A percentile compares a stretch with the other conserved stretches of the same genome.
Conservation (phyloP, 1,140 invertebrate genomes). For the Glomeris maerens region DNA sequence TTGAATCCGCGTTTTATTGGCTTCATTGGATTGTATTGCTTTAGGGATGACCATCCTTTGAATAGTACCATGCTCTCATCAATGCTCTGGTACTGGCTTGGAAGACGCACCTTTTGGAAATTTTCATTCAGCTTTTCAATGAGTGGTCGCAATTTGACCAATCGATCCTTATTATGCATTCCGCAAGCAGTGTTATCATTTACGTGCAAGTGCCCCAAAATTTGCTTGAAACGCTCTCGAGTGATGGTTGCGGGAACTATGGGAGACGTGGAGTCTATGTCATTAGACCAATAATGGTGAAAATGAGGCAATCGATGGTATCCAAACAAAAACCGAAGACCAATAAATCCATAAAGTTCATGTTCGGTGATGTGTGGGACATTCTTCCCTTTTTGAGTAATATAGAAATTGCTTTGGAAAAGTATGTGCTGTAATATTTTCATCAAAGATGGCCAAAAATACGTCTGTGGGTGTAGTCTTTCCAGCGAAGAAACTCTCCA, state of each 20-base stretch:
- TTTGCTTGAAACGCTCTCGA: background rate
- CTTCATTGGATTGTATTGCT: conserved; percentile 34
- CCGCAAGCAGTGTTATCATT: background rate
- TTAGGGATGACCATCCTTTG: conserved; percentile 25
- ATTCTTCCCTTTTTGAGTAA: background rate
- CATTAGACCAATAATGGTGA: background rate
- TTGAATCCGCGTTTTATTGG: conserved; percentile 35
- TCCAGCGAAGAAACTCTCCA: background rate
- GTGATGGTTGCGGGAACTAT: background rate
- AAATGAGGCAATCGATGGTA: background rate
- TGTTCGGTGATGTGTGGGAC: background rate
- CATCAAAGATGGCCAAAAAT: background rate
- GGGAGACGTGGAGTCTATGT: background rate
- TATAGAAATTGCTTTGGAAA: background rate
- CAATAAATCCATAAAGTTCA: background rate
- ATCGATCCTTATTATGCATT: background rate
- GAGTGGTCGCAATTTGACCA: background rate
- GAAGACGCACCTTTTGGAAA: background rate
- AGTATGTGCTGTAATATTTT: background rate
- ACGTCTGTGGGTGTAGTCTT: background rate
- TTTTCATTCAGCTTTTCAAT: conserved; percentile 2
- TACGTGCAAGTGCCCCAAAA: background rate
- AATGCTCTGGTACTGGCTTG: conserved; percentile 5
- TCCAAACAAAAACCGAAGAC: background rate
- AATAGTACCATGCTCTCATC: conserved; percentile 25